phyloP scores from a whole-genome alignment of 2,888 invertebrate species.

The Ryuthela nishihirai region DNA sequence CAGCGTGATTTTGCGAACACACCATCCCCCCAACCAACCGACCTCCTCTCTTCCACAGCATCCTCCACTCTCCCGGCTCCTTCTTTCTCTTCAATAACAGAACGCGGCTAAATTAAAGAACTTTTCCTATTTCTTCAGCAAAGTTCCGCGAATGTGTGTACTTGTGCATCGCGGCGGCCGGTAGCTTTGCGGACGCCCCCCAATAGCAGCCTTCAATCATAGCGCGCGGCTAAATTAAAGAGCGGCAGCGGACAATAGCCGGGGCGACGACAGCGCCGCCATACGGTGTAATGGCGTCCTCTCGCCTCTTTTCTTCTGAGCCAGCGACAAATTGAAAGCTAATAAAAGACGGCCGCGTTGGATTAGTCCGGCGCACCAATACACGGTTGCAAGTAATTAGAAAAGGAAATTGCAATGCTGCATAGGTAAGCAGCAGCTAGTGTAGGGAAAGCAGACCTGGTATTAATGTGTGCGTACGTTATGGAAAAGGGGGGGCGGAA shows the following conservation, averaged over 20 bases:
- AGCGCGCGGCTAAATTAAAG: slow-evolving; percentile 27
- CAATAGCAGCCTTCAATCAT: slow-evolving; percentile 22
- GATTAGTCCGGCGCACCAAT: slow-evolving; percentile 19
- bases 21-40: too few relatives aligned
- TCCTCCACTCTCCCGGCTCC: too few relatives aligned
- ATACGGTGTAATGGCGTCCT: slow-evolving; percentile 7
- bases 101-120: too few relatives aligned
- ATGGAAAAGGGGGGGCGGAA: background rate
- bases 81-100: too few relatives aligned
- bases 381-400: slow-evolving; percentile 34
- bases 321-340: slow-evolving; percentile 37
- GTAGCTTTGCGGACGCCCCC: background rate
- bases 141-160: too few relatives aligned
- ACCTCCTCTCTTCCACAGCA: too few relatives aligned
- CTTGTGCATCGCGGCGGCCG: too few relatives aligned
- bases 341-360: slow-evolving; percentile 29
- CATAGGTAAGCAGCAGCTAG: slow-evolving; percentile 25
- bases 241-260: slow-evolving; percentile 16
- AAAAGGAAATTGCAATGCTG: slow-evolving; percentile 38
- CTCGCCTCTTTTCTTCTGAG: slow-evolving; percentile 2
- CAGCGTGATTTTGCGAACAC: too few relatives aligned
- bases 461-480: slow-evolving; percentile 17
- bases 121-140: too few relatives aligned
- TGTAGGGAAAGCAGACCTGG: slow-evolving; percentile 1
- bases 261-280: slow-evolving; percentile 12